Evolutionary conservation across 2,797 vertebrate genomes (phyloP).

Genomic region (Lates japonicus): DNA sequence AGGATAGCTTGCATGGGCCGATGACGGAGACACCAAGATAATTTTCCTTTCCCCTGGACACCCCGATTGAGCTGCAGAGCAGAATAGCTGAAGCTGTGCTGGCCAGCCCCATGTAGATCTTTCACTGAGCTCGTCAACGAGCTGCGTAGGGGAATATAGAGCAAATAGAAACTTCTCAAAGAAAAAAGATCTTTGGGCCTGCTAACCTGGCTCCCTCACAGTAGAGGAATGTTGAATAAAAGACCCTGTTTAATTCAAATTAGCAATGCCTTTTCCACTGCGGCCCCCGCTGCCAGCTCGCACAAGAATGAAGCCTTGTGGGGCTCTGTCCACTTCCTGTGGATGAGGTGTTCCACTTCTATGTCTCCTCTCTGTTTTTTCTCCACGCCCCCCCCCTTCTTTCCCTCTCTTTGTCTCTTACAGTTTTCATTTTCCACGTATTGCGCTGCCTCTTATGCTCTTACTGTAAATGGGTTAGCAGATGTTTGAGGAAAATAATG

Average conservation of each 20-base stretch:
- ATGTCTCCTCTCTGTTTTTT: constrained; percentile 34
- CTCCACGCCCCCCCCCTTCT: background rate
- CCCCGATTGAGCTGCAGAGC: constrained; percentile 25
- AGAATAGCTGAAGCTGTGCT: constrained; percentile 27
- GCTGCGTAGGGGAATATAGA: constrained; percentile 33
- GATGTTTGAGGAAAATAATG: constrained; percentile 67
- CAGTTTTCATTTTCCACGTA: no score
- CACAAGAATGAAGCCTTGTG: constrained; percentile 76
- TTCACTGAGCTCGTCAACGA: constrained; percentile 27
- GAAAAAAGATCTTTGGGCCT: constrained; percentile 32
- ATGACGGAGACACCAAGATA: constrained; percentile 38
- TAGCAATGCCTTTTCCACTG: constrained; percentile 72
- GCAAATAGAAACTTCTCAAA: constrained; percentile 44
- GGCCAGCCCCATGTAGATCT: constrained; percentile 11
- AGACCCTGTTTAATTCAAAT: constrained; percentile 75
- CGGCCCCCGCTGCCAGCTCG: constrained; percentile 59
- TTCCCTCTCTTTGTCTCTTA: constrained; percentile 10
- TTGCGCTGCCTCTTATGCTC: constrained; percentile 12
- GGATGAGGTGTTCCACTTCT: constrained; percentile 67
- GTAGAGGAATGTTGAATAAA: constrained; percentile 70
- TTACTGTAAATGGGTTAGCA: constrained; percentile 75
- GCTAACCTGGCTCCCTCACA: constrained; percentile 61
- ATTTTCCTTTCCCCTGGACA: constrained; percentile 32
- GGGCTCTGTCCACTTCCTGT: constrained; percentile 69
- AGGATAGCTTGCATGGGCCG: constrained; percentile 14